Evolutionary conservation across 2,888 invertebrate species (phyloP), one percentile per base, ranked within the genome.

Genomic region (Pseudococcus longispinus): DNA sequence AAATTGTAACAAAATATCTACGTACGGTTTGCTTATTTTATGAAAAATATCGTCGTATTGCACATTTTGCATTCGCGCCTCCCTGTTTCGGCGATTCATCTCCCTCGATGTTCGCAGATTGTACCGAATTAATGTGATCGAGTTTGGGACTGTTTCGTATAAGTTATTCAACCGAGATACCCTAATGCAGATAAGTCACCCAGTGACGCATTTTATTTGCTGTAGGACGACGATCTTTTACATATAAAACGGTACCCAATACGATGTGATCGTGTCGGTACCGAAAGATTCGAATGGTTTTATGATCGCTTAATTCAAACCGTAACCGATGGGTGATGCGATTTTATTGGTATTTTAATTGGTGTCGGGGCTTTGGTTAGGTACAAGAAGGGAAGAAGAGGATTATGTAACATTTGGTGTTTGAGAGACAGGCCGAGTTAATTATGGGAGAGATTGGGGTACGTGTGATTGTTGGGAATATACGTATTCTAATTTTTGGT

Each of bases 321-420:
- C 9, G 29, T 29, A 70, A 70, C 70, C 70, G 70, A 70, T 70
- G 70, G 29, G 11, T 32, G 70, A 70, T 70, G 70, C 18, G 11
- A 8, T 70, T 70, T 70, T 70, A 70, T 70, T 70, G 70, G 70
- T 70, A 70, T 70, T 70, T 70, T 70, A 70, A 70, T 70, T 29
- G 60, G 70, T 13, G 15, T 29, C 15, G 32, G 70, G 29, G 70
- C 29, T 70, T 18, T 55, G 13, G 44, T 13, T 46, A 15, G 15
- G 44, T 46, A 8, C 13, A 9, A 9, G 23, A 1, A 9, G 60
- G 60, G 60, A 9, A 2, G 9, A 6, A 37, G 23, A 23, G 8
- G 20, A 23, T 4, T n/a, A 11, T 8, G 60, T 60, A 60, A 13
- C 60, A 60, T 20, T 9, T 60, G 60, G 60, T 1, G 60, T 9